Evolutionary conservation across 2,113 vertebrate genomes (phyloP).

Genomic region (Psammodynastes pulverulentus): DNA sequence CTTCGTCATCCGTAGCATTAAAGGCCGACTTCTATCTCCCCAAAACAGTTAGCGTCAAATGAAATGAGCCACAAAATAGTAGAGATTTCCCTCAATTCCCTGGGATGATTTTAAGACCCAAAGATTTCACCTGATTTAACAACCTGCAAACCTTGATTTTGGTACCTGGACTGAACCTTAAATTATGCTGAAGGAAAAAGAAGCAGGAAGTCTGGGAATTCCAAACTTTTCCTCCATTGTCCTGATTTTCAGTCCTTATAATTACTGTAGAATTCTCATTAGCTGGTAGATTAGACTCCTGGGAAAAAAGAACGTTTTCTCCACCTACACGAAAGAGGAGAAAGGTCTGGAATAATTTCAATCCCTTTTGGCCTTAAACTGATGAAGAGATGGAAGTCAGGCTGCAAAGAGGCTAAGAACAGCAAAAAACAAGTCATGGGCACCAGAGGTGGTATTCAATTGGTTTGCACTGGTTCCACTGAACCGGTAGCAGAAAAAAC

Average conservation of each 20-base stretch:
- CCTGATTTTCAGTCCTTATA: not conserved
- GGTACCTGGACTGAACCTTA: not conserved
- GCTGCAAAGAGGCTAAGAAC: not conserved
- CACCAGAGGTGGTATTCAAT: too few species aligned
- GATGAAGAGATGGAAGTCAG: accelerated
- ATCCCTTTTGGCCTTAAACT: not conserved
- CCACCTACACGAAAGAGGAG: not conserved
- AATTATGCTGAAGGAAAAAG: not conserved
- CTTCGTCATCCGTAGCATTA: not conserved
- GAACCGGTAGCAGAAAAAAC: too few species aligned
- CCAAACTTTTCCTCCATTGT: not conserved
- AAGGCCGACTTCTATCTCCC: not conserved
- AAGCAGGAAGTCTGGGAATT: not conserved
- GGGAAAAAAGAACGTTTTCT: too few species aligned
- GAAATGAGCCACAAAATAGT: not conserved
- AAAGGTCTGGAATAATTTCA: accelerated
- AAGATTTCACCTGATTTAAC: not conserved
- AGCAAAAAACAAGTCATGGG: not conserved
- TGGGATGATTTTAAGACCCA: not conserved
- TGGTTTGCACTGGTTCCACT: too few species aligned
- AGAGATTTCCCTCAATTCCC: not conserved
- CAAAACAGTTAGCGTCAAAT: too few species aligned
- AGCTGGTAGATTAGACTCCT: not conserved
- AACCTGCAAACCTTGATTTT: too few species aligned
- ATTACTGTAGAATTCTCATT: accelerated